Percentiles rank a stretch among this genome's conserved stretches.
phyloP scores from a whole-genome alignment of 35 echinoderm and acorn worm genomes.

The Holothuria glaberrima region DNA sequence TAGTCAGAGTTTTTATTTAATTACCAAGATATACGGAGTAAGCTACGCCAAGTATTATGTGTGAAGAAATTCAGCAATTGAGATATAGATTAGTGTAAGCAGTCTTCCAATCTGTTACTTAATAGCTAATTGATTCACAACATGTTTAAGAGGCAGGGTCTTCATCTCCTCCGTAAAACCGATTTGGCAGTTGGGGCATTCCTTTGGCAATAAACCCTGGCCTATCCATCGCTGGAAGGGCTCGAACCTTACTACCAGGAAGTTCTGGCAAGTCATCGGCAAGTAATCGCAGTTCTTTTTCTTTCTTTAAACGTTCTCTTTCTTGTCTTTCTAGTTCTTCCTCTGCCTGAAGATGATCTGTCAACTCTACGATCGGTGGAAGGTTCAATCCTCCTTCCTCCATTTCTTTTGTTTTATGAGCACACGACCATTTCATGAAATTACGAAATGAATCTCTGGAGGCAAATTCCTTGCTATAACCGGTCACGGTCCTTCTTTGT shows the following conservation, averaged over 20 bases:
- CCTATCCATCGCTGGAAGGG: conserved; percentile 18
- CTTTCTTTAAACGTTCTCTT: conserved; percentile 35
- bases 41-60: too few species aligned
- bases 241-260: conserved; percentile 23
- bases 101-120: too few species aligned
- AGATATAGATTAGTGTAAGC: too few species aligned
- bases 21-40: too few species aligned
- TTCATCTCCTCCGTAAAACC: conserved; percentile 25
- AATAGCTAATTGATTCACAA: too few species aligned
- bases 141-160: too few species aligned
- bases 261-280: conserved; percentile 44
- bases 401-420: not conserved
- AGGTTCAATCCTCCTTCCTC: conserved; percentile 25
- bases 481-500: conserved; percentile 48
- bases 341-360: not conserved
- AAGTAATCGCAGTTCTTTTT: conserved; percentile 32
- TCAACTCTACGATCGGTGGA: conserved; percentile 16
- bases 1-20: too few species aligned
- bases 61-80: too few species aligned
- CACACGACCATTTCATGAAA: not conserved
- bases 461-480: conserved; percentile 29
- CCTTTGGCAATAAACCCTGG: conserved; percentile 44
- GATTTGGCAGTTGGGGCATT: conserved; percentile 43
- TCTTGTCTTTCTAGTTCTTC: conserved; percentile 40
- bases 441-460: conserved; percentile 46